Base-by-base conservation (phyloP, 2,888 invertebrate genomes). In the Onthophagus sagittarius region DNA sequence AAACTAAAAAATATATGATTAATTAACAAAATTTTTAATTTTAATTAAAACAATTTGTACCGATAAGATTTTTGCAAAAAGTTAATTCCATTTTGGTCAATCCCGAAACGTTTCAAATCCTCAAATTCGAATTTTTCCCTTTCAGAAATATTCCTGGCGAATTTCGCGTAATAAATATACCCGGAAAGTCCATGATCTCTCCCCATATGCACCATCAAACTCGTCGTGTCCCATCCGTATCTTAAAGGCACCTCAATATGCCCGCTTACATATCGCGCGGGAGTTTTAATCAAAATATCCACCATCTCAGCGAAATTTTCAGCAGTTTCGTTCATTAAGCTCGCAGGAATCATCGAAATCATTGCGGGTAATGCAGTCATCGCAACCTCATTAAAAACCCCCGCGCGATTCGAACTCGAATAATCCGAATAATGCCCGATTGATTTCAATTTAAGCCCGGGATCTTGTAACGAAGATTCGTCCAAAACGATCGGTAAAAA, bases 101-200 rank as follows among this genome's bases (percentile, higher is more conserved):
- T 88, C 78, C 90, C 89, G 71, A 89, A 84, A 70, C 87, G 86
- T 53, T 86, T 84, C 71, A 92, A 86, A 80, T 90, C 90, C 0
- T 89, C 89, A 75, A 90, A 91, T 5, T 85, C 84, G 69, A 78
- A 78, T 6, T 81, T 78, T 4, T 79, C 74, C 63, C 78, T 79
- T 3, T 75, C 64, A 32, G 82, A 81, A 9, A 75, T 71, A 78
- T 88, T 88, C 32, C 86, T 84, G 79, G 94, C 96, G 73, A 92
- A 86, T 69, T 90, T 88, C 62, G 94, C 80, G 72, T 91, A 92
- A 14, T 90, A 86, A 0, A 90, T 83, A 81, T 96, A 96, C 0
- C 93, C 88, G 0, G 94, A 89, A 2, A 95, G 86, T 0, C 95
- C 96, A 79, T 96, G 95, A 83, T 96, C 96, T 31, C 96, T 88